Percentiles rank a stretch among this genome's conserved stretches.
phyloP scores from a whole-genome alignment of 2,113 vertebrate genomes.

The Cygnus buccinator region DNA sequence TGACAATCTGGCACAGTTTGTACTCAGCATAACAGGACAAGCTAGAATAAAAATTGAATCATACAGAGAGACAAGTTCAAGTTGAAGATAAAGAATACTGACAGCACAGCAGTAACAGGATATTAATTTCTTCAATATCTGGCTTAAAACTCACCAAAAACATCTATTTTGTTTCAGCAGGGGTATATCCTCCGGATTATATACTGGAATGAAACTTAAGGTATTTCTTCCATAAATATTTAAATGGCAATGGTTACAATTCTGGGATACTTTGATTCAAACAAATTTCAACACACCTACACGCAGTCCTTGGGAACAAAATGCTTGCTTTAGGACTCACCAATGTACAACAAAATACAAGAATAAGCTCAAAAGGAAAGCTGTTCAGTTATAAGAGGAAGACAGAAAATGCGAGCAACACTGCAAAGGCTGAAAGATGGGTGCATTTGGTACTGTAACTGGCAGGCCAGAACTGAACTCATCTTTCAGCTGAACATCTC shows the following conservation, averaged over 20 bases:
- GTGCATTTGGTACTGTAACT: background rate
- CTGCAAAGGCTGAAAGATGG: background rate
- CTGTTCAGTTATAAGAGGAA: background rate
- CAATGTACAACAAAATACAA: background rate
- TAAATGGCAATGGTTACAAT: background rate
- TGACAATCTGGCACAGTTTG: conserved; percentile 31
- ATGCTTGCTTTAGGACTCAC: background rate
- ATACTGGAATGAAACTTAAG: background rate
- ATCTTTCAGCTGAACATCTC: background rate
- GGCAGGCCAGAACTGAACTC: background rate
- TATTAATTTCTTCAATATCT: background rate
- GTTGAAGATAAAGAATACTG: background rate
- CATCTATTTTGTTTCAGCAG: background rate
- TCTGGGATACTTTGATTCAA: background rate
- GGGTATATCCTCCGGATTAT: background rate
- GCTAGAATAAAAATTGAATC: background rate
- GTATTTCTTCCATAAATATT: background rate
- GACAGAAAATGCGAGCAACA: background rate
- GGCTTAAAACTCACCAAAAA: background rate
- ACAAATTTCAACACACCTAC: background rate
- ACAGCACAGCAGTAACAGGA: background rate
- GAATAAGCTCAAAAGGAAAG: background rate
- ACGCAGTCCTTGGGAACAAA: background rate
- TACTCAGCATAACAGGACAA: conserved; percentile 3
- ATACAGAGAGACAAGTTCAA: background rate